Base-by-base conservation (phyloP, 2,888 invertebrate genomes). In the Lomographa bimaculata region DNA sequence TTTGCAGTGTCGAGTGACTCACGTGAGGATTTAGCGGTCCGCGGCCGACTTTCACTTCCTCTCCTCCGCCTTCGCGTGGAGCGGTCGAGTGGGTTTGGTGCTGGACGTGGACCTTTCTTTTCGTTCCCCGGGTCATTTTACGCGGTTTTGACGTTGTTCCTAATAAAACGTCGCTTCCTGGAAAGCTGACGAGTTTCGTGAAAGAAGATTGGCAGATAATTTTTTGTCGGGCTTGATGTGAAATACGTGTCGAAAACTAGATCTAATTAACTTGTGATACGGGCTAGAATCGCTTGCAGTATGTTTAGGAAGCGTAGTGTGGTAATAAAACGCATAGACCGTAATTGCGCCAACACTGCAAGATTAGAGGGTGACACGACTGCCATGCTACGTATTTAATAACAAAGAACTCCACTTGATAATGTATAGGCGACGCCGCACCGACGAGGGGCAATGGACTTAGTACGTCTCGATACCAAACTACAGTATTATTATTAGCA, bases 21-120 rank as follows among this genome's bases (percentile, higher is more conserved):
- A 68, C 68, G 72, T 68, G 70, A 63, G 60, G 42, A 50, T 59
- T 57, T 36, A 50, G 35, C 46, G 38, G 46, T 25, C 26, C 26
- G 41, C 57, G 50, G 49, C 54, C 57, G 68, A 79, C 80, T 80
- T 79, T 77, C 79, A 78, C 79, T 78, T 75, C 72, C 61, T 58
- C 61, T 58, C 60, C 50, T 46, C 50, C 40, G 51, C 25, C 49
- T 54, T 50, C 45, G 39, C 51, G 30, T n/a, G n/a, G 24, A 32
- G 29, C 47, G 37, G 28, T 33, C 28, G 19, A 36, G 32, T 32
- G 38, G 14, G 28, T 27, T 27, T 28, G 28, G 16, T 28, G 20
- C 19, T 7, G 10, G 5, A 24, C 20, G 7, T 19, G 35, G 7
- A 26, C 34, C 46, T 44, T 48, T 35, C 50, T 47, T 44, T 24